Conservation (phyloP, 2,888 invertebrate species). For the Himalopsyche kuldschensis region DNA sequence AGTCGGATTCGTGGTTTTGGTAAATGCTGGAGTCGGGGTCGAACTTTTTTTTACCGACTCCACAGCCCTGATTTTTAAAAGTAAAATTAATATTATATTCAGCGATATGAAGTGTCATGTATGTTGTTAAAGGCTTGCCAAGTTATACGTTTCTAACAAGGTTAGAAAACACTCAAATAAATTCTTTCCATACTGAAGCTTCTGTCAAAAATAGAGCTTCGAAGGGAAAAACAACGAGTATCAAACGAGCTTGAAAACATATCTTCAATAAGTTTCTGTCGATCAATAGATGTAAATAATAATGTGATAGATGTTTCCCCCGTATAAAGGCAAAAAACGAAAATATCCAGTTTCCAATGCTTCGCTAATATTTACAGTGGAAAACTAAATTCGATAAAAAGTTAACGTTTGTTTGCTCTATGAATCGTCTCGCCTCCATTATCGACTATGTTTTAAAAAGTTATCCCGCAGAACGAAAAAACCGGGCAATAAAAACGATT, state of each 20-base stretch:
- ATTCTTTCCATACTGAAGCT: not conserved
- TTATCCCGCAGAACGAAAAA: slow-evolving; percentile 1
- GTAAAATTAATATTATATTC: too few relatives aligned
- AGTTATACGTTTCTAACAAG: not conserved
- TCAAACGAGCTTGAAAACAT: not conserved
- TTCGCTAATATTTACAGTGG: slow-evolving; percentile 19
- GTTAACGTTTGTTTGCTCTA: slow-evolving; percentile 13
- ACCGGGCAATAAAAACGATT: slow-evolving; percentile 10
- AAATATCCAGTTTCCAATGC: slow-evolving; percentile 19
- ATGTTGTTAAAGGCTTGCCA: not conserved
- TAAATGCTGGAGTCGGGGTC: too few relatives aligned
- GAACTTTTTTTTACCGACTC: too few relatives aligned
- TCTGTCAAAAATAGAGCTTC: not conserved
- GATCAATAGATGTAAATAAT: slow-evolving; percentile 13
- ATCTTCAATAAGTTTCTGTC: not conserved
- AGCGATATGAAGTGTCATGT: not conserved
- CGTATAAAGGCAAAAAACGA: not conserved
- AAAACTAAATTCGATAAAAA: slow-evolving; percentile 24
- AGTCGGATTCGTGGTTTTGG: too few relatives aligned
- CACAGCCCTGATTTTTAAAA: too few relatives aligned
- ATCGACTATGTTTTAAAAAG: not conserved
- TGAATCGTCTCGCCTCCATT: not conserved
- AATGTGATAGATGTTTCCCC: not conserved
- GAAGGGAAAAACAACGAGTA: not conserved
- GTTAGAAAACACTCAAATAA: not conserved